Evolutionary conservation across 2,113 vertebrate genomes (phyloP).

Genomic region (Dendrocopos noguchii): DNA sequence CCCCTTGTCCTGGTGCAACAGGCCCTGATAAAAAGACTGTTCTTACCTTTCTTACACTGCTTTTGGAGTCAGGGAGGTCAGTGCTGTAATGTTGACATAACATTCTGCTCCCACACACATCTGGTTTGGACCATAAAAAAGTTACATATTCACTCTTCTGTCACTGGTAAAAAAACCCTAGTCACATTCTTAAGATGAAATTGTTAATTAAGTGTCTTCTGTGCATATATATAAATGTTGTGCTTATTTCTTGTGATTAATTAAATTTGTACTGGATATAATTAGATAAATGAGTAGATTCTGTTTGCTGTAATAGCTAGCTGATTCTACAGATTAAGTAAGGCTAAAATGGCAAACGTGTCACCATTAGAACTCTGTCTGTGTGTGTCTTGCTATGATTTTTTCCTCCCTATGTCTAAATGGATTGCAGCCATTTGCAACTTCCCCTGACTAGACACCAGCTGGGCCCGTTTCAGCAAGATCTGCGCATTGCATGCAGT

Average conservation of each 20-base stretch:
- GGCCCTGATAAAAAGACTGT: too few relatives aligned
- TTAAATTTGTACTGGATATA: neutral
- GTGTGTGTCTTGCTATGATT: too few relatives aligned
- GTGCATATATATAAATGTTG: neutral
- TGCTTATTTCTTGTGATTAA: neutral
- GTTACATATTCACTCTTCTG: fast-evolving
- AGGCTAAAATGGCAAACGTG: fast-evolving
- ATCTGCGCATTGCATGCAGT: neutral
- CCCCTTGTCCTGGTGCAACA: too few relatives aligned
- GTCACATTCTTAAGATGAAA: neutral
- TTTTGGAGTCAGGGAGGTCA: neutral
- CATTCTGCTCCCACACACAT: neutral
- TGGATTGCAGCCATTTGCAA: neutral
- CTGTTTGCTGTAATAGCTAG: neutral
- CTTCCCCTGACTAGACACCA: neutral
- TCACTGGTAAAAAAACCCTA: neutral
- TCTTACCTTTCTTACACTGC: too few relatives aligned
- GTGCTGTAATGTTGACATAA: too few relatives aligned
- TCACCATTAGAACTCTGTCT: neutral
- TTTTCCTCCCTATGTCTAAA: neutral
- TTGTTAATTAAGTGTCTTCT: neutral
- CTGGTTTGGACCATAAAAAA: neutral
- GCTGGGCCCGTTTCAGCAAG: neutral
- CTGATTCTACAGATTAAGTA: neutral
- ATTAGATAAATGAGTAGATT: neutral